A percentile compares a stretch with the other conserved stretches of the same genome.
Conservation (phyloP, 2,797 vertebrate genomes). For the Labeo calbasu region DNA sequence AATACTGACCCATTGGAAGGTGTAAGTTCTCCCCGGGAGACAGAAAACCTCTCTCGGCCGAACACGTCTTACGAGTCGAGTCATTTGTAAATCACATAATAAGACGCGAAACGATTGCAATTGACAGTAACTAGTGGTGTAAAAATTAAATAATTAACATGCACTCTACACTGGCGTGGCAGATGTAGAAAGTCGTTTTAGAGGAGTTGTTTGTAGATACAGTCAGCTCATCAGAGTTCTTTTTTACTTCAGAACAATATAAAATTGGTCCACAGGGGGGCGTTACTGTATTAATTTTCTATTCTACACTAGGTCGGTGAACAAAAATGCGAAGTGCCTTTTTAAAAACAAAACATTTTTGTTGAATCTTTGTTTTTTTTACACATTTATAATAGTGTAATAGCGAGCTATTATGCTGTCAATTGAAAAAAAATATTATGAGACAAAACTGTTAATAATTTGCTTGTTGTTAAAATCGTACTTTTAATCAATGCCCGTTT, state of each 20-base stretch:
- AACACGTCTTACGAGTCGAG: background rate
- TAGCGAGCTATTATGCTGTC: background rate
- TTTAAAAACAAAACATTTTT: background rate
- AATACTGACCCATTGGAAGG: conserved; percentile 70
- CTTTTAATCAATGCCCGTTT: background rate
- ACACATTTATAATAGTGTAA: background rate
- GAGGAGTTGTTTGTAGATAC: background rate
- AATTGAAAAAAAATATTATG: background rate
- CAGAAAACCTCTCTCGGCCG: background rate
- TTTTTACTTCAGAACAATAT: background rate
- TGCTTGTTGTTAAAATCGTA: background rate
- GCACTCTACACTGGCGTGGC: background rate
- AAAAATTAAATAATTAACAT: background rate
- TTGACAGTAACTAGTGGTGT: background rate
- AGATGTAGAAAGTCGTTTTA: background rate
- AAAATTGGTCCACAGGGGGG: conserved; percentile 37
- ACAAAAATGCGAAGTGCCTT: background rate
- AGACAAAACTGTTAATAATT: background rate
- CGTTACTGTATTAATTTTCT: conserved; percentile 40
- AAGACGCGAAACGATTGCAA: background rate
- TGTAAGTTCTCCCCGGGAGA: conserved; percentile 66
- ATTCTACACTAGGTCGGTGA: background rate
- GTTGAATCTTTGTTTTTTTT: background rate
- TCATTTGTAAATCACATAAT: background rate
- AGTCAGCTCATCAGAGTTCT: background rate